A percentile compares a stretch with the other conserved stretches of the same genome.
phyloP scores from a whole-genome alignment of 2,888 invertebrate species.

The Clivina fossor region DNA sequence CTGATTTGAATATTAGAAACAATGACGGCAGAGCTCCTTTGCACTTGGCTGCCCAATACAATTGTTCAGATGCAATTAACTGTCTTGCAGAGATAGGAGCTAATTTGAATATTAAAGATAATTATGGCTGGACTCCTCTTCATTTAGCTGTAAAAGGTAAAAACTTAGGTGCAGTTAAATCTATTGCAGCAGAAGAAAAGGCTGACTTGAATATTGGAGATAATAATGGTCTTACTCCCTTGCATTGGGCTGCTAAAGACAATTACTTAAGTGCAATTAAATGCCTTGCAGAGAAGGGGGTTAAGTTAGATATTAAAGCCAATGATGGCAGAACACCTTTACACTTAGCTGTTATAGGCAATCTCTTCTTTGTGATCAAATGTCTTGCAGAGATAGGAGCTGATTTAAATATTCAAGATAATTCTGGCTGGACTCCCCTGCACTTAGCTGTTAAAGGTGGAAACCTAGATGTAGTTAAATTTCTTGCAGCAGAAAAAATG shows the following conservation, averaged over 20 bases:
- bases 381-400: too few relatives aligned
- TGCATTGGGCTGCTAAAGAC: slow-evolving; percentile 42
- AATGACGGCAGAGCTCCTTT: slow-evolving; percentile 38
- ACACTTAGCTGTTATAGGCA: too few relatives aligned
- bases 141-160: neutral
- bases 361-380: too few relatives aligned
- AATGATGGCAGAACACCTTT: too few relatives aligned
- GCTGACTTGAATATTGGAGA: neutral
- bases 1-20: neutral
- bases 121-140: slow-evolving; percentile 7
- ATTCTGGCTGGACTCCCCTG: too few relatives aligned
- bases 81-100: slow-evolving; percentile 9
- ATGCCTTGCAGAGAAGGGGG: neutral
- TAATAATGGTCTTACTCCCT: slow-evolving; percentile 37
- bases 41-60: slow-evolving; percentile 41
- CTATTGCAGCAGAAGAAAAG: neutral
- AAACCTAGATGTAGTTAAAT: too few relatives aligned
- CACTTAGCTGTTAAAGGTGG: too few relatives aligned
- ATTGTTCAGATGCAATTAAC: slow-evolving; percentile 38
- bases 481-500: too few relatives aligned
- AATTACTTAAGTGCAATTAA: slow-evolving; percentile 39
- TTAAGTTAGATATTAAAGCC: too few relatives aligned
- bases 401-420: too few relatives aligned
- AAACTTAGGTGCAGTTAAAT: neutral
- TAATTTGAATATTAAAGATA: slow-evolving; percentile 31